These are phyloP conservation scores for Pseudeuparius sepicola DNA, from an alignment of 2,888 invertebrate genomes.

Conservation along the genomic window DNA sequence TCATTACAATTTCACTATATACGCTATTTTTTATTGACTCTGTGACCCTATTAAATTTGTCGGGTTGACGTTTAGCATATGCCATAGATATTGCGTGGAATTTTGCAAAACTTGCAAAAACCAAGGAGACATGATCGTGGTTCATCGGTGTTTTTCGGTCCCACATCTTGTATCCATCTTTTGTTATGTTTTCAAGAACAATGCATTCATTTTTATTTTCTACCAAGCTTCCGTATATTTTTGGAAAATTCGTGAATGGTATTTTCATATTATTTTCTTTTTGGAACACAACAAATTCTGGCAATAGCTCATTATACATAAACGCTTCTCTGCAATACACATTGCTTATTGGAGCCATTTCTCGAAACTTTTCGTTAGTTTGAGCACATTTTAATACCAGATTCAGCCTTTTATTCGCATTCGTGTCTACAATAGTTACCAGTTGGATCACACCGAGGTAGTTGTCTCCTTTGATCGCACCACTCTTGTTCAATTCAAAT, in stretches of 20 bases:
- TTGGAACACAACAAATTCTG: conserved; percentile 26
- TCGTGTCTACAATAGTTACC: conserved; percentile 12
- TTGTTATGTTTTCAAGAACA: conserved; percentile 27
- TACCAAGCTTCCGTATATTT: conserved; percentile 11
- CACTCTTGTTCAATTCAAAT: too few species aligned
- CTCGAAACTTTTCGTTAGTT: conserved; percentile 20
- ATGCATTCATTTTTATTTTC: conserved; percentile 16
- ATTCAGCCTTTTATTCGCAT: conserved; percentile 15
- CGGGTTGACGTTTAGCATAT: too few species aligned
- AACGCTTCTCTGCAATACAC: conserved; percentile 27
- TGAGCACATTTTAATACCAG: conserved; percentile 29
- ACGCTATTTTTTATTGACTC: too few species aligned
- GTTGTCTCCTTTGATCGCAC: conserved; percentile 20
- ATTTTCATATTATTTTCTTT: conserved; percentile 15
- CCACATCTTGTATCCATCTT: conserved; percentile 25
- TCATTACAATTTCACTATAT: too few species aligned
- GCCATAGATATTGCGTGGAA: conserved; percentile 31
- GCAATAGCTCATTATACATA: conserved; percentile 26
- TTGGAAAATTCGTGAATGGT: conserved; percentile 10
- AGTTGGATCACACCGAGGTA: conserved; percentile 22
- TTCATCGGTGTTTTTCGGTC: conserved; percentile 27
- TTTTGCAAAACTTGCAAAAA: conserved; percentile 29
- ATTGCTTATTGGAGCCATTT: conserved; percentile 20
- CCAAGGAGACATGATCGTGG: conserved; percentile 26
- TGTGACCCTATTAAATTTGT: conserved; percentile 25